These are phyloP conservation scores for Camelus bactrianus DNA, from an alignment of 2,113 vertebrate species.

Conservation along the genomic window DNA sequence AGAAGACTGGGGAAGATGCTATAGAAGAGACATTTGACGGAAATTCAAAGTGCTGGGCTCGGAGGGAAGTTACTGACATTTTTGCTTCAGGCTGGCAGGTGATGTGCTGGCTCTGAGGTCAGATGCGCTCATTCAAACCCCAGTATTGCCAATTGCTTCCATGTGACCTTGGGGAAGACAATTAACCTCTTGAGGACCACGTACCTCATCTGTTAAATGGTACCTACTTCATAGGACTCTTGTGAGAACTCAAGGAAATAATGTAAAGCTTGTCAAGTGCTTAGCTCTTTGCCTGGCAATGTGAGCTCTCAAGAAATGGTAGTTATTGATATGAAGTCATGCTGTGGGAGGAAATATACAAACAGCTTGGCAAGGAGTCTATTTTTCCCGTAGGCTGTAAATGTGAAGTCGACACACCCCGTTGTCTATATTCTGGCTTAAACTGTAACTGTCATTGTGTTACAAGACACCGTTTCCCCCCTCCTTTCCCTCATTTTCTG, in stretches of 20 bases:
- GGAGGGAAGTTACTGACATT: not conserved
- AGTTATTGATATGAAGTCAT: not conserved
- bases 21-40: not conserved
- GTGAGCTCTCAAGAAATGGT: not conserved
- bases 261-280: not conserved
- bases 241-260: conserved; percentile 19
- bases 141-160: not conserved
- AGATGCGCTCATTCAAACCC: not conserved
- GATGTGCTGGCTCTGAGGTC: not conserved
- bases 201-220: not conserved
- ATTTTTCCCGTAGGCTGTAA: not conserved
- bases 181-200: not conserved
- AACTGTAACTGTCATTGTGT: not conserved
- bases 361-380: not conserved
- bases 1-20: not conserved
- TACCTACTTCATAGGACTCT: not conserved
- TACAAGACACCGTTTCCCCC: fast-evolving
- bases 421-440: not conserved
- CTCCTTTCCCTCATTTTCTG: not conserved
- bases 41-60: not conserved
- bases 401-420: not conserved
- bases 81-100: not conserved
- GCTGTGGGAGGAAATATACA: not conserved
- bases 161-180: not conserved
- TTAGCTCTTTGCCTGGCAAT: not conserved